Base-by-base conservation (phyloP, 2,797 vertebrate species). In the Mico argentatus region DNA sequence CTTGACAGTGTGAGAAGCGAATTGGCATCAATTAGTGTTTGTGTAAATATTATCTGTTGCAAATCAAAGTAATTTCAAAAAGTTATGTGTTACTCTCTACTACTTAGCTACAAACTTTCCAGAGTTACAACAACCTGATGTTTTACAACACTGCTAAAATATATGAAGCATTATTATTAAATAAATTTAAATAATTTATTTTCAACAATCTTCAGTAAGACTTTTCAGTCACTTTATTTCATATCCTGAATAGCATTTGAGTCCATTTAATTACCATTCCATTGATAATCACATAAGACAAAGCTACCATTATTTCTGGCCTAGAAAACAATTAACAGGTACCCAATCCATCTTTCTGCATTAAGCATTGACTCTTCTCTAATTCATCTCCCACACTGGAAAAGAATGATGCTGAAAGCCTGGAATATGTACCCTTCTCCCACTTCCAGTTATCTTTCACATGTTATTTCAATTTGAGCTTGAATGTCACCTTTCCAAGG, bases 1-100 rank as follows among this genome's bases (percentile, higher is more conserved):
- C 85, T 86, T 50, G 41, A 59, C 76, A 76, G 1, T 87, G 5
- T 76, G 59, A 94, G 89, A 92, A 57, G 57, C 22, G 5, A 80
- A 94, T 75, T 92, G 70, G 5, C 27, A 88, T 93, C 44, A 72
- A 26, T 95, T 92, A 95, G 41, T 88, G 44, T 94, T 85, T 88
- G 36, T 76, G n/a, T 4, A 94, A 95, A 90, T 88, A 76, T 76
- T 26, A 88, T 48, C 48, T 88, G 10, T 55, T 94, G 41, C 17
- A 95, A 94, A 82, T 89, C 64, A 88, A 96, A 88, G 15, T 80
- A 80, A 92, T 94, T 85, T 94, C 72, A 73, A 39, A 88, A 97
- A 94, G 33, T 8, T 77, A 39, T 73, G 1, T 90, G 88, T 94
- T 88, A 88, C 17, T 90, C 14, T 84, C 22, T 90, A 67, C n/a